phyloP scores from a whole-genome alignment of 35 echinoderm and acorn worm species.

The Apostichopus parvimensis region DNA sequence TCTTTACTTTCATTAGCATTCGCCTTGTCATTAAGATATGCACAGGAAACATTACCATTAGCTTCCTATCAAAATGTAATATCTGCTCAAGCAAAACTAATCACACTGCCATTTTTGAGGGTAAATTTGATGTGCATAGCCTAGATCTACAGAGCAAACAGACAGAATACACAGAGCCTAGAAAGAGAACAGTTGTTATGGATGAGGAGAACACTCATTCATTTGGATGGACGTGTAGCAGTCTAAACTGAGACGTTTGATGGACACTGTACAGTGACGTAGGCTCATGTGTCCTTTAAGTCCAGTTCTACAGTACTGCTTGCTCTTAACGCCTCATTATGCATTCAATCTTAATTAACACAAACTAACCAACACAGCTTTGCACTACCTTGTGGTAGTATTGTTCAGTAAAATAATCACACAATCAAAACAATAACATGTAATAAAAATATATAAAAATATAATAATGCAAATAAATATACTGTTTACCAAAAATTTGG shows the following conservation, averaged over 20 bases:
- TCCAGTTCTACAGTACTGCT: not conserved
- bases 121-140: constrained; percentile 46
- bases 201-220: not conserved
- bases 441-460: too few species aligned
- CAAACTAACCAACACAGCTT: too few species aligned
- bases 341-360: too few species aligned
- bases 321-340: not conserved
- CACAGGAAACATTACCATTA: constrained; percentile 28
- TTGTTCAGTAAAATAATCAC: too few species aligned
- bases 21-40: not conserved
- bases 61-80: constrained; percentile 19
- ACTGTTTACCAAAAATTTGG: too few species aligned
- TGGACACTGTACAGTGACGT: not conserved
- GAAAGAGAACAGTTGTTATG: too few species aligned
- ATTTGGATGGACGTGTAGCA: not conserved
- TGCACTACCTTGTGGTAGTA: too few species aligned
- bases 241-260: not conserved
- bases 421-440: too few species aligned
- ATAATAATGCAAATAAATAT: too few species aligned
- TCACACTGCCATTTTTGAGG: constrained; percentile 9
- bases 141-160: constrained; percentile 47
- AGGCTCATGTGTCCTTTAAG: not conserved
- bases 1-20: not conserved
- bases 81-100: not conserved
- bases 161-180: not conserved